Evolutionary conservation across 37 sponge, comb jelly and placozoan species (phyloP).

Genomic region (Crambe crambe): DNA sequence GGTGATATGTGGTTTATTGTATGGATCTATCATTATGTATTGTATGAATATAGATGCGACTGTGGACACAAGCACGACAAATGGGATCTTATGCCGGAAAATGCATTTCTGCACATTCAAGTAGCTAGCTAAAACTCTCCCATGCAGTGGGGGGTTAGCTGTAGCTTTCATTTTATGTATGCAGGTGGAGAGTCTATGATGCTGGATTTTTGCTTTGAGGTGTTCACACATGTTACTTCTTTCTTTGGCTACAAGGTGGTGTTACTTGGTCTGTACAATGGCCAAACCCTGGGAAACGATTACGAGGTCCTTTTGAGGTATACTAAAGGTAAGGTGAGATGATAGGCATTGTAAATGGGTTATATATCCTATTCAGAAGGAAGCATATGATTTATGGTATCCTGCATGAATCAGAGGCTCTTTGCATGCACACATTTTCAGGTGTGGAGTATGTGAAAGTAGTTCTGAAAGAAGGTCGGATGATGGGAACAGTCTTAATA

Average conservation of each 20-base stretch:
- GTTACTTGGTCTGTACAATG: conserved; percentile 87
- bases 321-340: conserved; percentile 68
- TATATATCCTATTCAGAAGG: not conserved
- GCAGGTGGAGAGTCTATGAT: conserved; percentile 57
- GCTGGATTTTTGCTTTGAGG: conserved; percentile 96
- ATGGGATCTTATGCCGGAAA: conserved; percentile 94
- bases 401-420: not conserved
- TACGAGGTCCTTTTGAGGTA: conserved; percentile 77
- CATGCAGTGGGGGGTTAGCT: too few relatives aligned
- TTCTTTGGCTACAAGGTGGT: conserved; percentile 98
- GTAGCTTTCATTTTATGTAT: too few relatives aligned
- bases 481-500: conserved; percentile 95
- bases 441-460: conserved; percentile 92
- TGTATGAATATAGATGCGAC: conserved; percentile 82
- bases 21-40: not conserved
- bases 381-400: not conserved
- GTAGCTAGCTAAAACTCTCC: too few relatives aligned
- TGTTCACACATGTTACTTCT: conserved; percentile 96
- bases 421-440: not conserved
- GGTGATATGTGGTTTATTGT: too few relatives aligned
- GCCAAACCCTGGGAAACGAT: conserved; percentile 63
- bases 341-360: not conserved
- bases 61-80: conserved; percentile 98
- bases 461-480: conserved; percentile 71
- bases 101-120: conserved; percentile 78